Evolutionary conservation across 2,797 vertebrate species (phyloP).

Genomic region (Nyctibius grandis): DNA sequence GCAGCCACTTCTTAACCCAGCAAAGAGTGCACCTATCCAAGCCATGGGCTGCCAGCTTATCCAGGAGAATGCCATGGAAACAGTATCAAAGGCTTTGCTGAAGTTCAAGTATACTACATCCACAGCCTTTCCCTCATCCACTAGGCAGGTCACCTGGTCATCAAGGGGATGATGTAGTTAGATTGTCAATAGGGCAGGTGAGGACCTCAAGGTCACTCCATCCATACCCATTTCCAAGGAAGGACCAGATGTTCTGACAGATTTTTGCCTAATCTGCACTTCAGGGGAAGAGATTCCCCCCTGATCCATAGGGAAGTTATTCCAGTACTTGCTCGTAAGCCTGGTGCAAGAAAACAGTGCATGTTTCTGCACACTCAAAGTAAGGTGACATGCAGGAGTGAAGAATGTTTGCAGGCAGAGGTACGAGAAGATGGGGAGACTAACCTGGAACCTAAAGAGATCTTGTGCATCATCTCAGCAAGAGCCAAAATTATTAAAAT

Average conservation of each 20-base stretch:
- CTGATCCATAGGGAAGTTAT: not conserved
- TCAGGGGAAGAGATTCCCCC: not conserved
- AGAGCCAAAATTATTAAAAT: not conserved
- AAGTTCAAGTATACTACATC: too few relatives aligned
- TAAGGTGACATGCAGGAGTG: not conserved
- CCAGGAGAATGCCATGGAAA: too few relatives aligned
- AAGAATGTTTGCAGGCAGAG: not conserved
- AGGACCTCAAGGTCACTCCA: not conserved
- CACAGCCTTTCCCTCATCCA: too few relatives aligned
- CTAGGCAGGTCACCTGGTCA: too few relatives aligned
- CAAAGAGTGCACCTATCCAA: too few relatives aligned
- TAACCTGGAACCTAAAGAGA: not conserved
- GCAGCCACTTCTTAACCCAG: too few relatives aligned
- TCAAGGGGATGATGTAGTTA: not conserved
- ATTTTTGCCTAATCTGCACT: not conserved
- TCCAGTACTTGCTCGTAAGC: not conserved
- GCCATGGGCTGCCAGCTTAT: too few relatives aligned
- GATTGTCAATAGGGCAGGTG: not conserved
- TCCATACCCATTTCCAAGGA: not conserved
- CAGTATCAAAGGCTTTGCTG: too few relatives aligned
- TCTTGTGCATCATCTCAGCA: not conserved
- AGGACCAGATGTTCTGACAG: not conserved
- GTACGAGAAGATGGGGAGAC: not conserved
- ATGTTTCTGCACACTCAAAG: not conserved
- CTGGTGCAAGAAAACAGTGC: not conserved